Conservation (phyloP, 2,113 vertebrate genomes). For the Mesembrinibis cayennensis region DNA sequence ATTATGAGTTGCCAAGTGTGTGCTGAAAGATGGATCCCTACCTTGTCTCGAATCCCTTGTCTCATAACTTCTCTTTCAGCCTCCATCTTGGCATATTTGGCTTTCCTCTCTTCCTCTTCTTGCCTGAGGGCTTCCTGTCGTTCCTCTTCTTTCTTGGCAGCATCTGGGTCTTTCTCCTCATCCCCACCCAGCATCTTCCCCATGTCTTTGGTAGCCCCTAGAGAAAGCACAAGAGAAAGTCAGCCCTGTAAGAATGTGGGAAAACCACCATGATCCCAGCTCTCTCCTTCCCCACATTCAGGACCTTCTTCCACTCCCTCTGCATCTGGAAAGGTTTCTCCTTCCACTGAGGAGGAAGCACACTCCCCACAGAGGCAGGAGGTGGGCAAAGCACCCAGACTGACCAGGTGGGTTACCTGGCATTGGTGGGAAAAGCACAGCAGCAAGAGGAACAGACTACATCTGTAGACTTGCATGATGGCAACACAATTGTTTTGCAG, state of each 20-base stretch:
- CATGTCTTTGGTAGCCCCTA: conserved; percentile 91
- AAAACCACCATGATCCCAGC: background rate
- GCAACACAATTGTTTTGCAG: background rate
- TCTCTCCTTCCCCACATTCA: background rate
- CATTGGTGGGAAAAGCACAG: background rate
- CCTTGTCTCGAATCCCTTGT: conserved; percentile 94
- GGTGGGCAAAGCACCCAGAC: background rate
- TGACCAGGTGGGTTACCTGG: background rate
- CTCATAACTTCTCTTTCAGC: conserved; percentile 89
- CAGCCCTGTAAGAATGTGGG: background rate
- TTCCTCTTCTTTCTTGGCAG: conserved; percentile 91
- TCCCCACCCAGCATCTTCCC: conserved; percentile 86
- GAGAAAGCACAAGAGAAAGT: background rate
- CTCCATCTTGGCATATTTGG: conserved; percentile 92
- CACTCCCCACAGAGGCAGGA: background rate
- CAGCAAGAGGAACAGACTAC: background rate
- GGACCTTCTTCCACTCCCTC: background rate
- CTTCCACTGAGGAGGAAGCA: background rate
- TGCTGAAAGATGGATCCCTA: conserved; percentile 7
- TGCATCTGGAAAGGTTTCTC: background rate
- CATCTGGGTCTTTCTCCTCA: conserved; percentile 89
- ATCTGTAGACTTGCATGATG: background rate
- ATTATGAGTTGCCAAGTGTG: background rate
- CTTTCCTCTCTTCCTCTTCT: conserved; percentile 91
- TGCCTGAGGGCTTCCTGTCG: conserved; percentile 89